These are phyloP conservation scores for Nansenia antarctica DNA, from an alignment of 2,113 vertebrate genomes.

Conservation along the genomic window DNA sequence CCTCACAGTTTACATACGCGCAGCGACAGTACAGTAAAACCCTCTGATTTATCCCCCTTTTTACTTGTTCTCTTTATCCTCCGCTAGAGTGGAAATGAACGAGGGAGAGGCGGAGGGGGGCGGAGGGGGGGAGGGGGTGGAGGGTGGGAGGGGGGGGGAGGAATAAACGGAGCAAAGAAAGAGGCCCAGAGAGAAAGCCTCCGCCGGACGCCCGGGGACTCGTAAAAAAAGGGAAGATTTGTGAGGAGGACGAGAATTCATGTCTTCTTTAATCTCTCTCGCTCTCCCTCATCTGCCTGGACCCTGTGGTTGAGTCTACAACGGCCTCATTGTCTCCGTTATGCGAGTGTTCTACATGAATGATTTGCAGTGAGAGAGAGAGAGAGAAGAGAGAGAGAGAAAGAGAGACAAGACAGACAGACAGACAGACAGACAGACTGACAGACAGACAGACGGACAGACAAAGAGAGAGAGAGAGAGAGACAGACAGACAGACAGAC, in stretches of 20 bases:
- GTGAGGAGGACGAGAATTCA: slow-evolving; percentile 32
- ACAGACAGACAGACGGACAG: no score
- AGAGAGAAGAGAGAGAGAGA: neutral
- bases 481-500: no score
- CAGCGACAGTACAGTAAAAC: slow-evolving; percentile 12
- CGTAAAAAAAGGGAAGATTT: slow-evolving; percentile 33
- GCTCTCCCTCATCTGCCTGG: slow-evolving; percentile 31
- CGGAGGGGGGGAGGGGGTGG: no score
- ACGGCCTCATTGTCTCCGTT: slow-evolving; percentile 30
- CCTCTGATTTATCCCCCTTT: slow-evolving; percentile 37
- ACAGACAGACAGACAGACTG: no score
- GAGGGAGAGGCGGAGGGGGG: no score
- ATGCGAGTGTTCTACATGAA: slow-evolving; percentile 35
- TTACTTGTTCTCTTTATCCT: slow-evolving; percentile 20
- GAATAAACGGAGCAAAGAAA: slow-evolving; percentile 14
- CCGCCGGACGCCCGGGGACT: neutral
- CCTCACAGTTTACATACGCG: slow-evolving; percentile 27
- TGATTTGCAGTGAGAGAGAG: slow-evolving; percentile 13
- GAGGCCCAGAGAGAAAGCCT: neutral
- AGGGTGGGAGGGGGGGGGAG: no score
- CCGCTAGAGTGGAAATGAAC: slow-evolving; percentile 26
- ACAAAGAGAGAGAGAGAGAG: no score
- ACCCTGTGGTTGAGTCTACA: neutral
- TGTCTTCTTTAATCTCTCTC: slow-evolving; percentile 33
- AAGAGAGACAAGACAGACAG: no score